Conservation (phyloP, 2,113 vertebrate genomes). For the Phalacrocorax carbo region DNA sequence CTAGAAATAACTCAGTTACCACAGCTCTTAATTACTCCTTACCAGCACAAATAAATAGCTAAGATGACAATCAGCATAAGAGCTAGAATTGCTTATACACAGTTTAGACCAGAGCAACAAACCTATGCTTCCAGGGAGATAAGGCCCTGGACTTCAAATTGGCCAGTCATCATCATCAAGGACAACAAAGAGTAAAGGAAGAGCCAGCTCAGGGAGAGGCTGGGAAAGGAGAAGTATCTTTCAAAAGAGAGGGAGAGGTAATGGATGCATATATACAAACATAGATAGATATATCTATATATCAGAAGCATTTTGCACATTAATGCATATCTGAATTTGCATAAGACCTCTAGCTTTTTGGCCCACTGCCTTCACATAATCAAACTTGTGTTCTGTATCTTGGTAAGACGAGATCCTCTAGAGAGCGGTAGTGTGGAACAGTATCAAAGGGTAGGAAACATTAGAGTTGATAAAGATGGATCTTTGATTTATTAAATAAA, state of each 20-base stretch:
- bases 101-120: neutral
- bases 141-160: neutral
- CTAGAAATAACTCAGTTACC: neutral
- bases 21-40: neutral
- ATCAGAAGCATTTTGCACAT: conserved; percentile 8
- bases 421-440: neutral
- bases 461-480: neutral
- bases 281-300: neutral
- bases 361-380: neutral
- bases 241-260: neutral
- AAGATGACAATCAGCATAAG: neutral
- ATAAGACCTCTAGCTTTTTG: conserved; percentile 36
- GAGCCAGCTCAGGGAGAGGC: neutral
- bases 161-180: neutral
- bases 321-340: conserved; percentile 1
- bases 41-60: neutral
- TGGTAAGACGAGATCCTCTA: conserved; percentile 1
- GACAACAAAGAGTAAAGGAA: neutral
- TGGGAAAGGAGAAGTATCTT: conserved; percentile 24
- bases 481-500: conserved; percentile 32
- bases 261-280: neutral
- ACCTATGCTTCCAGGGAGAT: neutral
- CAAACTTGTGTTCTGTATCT: neutral
- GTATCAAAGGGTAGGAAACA: conserved; percentile 35
- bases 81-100: neutral